A percentile compares a stretch with the other conserved stretches of the same genome.
Conservation (phyloP, 2,888 invertebrate genomes). For the Drosophila acutilabella region DNA sequence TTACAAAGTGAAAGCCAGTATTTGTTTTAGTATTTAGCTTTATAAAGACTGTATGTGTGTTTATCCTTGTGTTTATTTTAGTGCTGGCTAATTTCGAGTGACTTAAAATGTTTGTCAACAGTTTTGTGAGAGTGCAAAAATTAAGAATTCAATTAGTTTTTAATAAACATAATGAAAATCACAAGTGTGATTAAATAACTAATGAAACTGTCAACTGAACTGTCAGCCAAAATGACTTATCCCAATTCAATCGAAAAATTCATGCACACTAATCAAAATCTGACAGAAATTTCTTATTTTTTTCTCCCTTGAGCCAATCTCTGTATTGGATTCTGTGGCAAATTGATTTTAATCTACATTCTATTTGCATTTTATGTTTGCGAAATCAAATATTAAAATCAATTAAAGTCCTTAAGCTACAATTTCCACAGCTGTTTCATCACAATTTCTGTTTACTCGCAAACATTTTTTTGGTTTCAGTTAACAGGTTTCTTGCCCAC, state of each 20-base stretch:
- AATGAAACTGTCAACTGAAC: neutral
- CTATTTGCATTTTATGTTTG: conserved; percentile 65
- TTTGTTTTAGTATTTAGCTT: conserved; percentile 34
- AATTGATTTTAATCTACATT: conserved; percentile 54
- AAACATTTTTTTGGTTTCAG: conserved; percentile 27
- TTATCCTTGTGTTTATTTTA: neutral
- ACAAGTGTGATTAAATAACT: neutral
- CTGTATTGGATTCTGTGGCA: conserved; percentile 19
- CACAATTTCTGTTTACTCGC: conserved; percentile 29
- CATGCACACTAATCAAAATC: neutral
- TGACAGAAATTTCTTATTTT: neutral
- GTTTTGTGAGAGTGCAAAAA: conserved; percentile 26
- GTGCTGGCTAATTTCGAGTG: conserved; percentile 40
- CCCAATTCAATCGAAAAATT: neutral
- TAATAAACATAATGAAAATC: too few species aligned
- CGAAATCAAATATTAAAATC: conserved; percentile 76
- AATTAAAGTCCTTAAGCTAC: conserved; percentile 62
- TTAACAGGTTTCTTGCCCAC: conserved; percentile 20
- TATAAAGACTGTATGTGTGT: conserved; percentile 8
- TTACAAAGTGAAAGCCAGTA: conserved; percentile 42
- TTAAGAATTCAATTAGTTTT: conserved; percentile 20
- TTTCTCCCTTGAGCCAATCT: neutral
- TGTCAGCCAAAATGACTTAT: neutral
- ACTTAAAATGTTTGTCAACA: conserved; percentile 49
- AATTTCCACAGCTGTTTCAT: conserved; percentile 9